These are phyloP conservation scores for Ophion slaviceki DNA, from an alignment of 2,888 invertebrate species.

Conservation along the genomic window DNA sequence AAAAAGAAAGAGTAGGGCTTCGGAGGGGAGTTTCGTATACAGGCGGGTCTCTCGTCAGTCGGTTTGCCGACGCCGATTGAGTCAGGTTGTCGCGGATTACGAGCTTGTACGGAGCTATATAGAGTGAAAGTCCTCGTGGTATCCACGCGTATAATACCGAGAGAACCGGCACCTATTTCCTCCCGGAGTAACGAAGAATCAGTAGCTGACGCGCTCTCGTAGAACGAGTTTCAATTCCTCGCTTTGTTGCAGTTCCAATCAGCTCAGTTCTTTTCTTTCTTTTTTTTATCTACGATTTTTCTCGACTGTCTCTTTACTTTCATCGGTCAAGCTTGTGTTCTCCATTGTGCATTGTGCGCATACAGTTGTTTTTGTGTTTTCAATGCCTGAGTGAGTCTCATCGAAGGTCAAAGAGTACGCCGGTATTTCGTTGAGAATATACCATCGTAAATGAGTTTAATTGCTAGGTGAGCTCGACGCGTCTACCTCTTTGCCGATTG, in stretches of 20 bases:
- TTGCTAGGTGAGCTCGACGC: neutral
- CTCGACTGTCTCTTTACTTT: neutral
- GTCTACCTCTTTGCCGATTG: neutral
- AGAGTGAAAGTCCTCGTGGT: conserved; percentile 68
- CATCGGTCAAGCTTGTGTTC: neutral
- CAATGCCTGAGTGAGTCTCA: neutral
- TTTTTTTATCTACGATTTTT: neutral
- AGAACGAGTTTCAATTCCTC: conserved; percentile 29
- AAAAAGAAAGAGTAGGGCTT: neutral
- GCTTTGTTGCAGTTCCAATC: neutral
- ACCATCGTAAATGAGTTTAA: neutral
- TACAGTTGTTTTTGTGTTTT: neutral
- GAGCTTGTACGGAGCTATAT: conserved; percentile 29
- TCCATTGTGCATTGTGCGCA: neutral
- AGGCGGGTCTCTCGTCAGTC: conserved; percentile 37
- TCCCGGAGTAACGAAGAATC: conserved; percentile 31
- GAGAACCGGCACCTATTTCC: conserved; percentile 47
- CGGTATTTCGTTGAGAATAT: neutral
- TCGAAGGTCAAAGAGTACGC: neutral
- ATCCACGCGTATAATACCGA: neutral
- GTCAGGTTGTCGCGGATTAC: conserved; percentile 65
- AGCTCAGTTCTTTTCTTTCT: neutral
- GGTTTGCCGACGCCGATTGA: conserved; percentile 63
- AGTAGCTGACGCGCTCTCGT: conserved; percentile 62
- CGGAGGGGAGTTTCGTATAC: neutral